phyloP scores from a whole-genome alignment of 1,140 invertebrate species.

The Drosophila ogumai region DNA sequence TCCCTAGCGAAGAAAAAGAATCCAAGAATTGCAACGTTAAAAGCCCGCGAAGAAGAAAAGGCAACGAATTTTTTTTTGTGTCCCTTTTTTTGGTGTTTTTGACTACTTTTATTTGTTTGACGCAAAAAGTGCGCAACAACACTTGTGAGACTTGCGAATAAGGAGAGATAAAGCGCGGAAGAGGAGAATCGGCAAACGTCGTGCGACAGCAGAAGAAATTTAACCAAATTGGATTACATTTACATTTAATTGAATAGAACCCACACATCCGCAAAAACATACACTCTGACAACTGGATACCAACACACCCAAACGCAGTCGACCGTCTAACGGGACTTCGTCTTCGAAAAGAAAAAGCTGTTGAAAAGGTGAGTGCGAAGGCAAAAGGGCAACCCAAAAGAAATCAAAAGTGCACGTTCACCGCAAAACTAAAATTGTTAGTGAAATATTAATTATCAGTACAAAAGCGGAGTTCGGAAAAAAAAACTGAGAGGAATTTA shows the following conservation, averaged over 20 bases:
- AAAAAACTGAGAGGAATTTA: neutral
- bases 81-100: conserved; percentile 54
- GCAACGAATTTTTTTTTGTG: conserved; percentile 41
- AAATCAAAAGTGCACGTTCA: conserved; percentile 6
- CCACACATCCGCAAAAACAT: neutral
- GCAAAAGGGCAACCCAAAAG: neutral
- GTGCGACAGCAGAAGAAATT: conserved; percentile 21
- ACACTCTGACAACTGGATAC: conserved; percentile 15
- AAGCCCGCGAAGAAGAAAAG: conserved; percentile 21
- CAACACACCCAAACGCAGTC: conserved; percentile 5
- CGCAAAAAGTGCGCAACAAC: conserved; percentile 48
- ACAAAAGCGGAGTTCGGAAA: neutral
- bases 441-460: neutral
- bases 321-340: conserved; percentile 5
- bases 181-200: conserved; percentile 16
- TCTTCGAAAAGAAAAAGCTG: conserved; percentile 10
- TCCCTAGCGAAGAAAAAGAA: neutral
- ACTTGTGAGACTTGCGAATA: conserved; percentile 43
- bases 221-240: conserved; percentile 61
- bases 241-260: conserved; percentile 37
- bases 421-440: neutral
- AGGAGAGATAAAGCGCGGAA: conserved; percentile 23
- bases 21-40: conserved; percentile 7
- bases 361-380: conserved; percentile 3
- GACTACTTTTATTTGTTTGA: conserved; percentile 23